Conservation (phyloP, 2,888 invertebrate species). For the Caenorhabditis imperialis region DNA sequence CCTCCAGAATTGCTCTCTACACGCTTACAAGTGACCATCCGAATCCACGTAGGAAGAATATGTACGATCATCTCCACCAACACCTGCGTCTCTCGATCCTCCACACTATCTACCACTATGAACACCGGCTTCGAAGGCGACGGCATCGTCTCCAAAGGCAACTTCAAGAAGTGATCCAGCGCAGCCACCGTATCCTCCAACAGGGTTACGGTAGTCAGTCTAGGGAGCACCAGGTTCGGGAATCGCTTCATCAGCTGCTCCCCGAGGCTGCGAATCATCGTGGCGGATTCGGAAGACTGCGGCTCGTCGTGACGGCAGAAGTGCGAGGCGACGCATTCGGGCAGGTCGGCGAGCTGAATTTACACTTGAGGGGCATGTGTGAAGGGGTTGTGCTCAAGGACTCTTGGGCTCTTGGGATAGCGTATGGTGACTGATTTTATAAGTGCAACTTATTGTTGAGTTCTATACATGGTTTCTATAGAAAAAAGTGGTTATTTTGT, state of each 20-base stretch:
- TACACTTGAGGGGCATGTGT: too few species aligned
- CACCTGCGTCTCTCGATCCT: constrained; percentile 31
- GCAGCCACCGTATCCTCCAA: constrained; percentile 54
- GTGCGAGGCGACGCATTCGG: constrained; percentile 63
- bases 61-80: constrained; percentile 42
- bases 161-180: constrained; percentile 57
- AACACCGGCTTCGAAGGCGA: constrained; percentile 56
- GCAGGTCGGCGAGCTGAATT: constrained; percentile 61
- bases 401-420: too few species aligned
- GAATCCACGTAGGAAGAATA: constrained; percentile 61
- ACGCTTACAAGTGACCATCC: constrained; percentile 40
- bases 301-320: constrained; percentile 60
- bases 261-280: constrained; percentile 60
- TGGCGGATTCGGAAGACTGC: constrained; percentile 62
- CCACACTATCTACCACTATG: constrained; percentile 58
- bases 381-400: too few species aligned
- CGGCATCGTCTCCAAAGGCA: constrained; percentile 62
- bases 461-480: too few species aligned
- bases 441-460: too few species aligned
- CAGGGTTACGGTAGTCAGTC: constrained; percentile 61
- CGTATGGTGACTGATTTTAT: too few species aligned
- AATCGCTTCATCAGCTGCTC: constrained; percentile 56
- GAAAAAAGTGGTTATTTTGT: too few species aligned
- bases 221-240: constrained; percentile 66
- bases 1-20: too few species aligned